Conservation (phyloP, 2,113 vertebrate genomes). For the Lasiurus borealis region DNA sequence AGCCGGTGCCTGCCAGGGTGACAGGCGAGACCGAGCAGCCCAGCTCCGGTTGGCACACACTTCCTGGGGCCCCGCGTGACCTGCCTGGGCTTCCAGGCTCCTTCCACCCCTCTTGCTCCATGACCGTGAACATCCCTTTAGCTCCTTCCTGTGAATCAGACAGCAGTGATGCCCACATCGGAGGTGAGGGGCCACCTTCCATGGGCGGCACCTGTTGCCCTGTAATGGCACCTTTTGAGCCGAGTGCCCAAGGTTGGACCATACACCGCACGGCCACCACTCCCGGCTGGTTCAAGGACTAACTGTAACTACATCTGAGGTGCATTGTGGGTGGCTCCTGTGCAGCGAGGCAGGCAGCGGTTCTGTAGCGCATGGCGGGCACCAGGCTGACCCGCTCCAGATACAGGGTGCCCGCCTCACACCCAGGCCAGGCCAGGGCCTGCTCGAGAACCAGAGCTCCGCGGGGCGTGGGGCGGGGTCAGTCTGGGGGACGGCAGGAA, state of each 20-base stretch:
- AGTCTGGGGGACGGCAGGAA: not conserved
- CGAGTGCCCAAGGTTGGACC: not conserved
- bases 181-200: not conserved
- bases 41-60: not conserved
- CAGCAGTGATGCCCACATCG: not conserved
- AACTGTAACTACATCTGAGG: not conserved
- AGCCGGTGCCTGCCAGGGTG: not conserved
- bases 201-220: accelerated
- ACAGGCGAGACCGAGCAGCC: not conserved
- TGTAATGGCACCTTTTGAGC: not conserved
- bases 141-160: not conserved
- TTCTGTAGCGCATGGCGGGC: no score
- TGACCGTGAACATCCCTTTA: not conserved
- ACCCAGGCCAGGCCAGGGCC: not conserved
- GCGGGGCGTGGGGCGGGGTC: not conserved
- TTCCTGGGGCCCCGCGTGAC: not conserved
- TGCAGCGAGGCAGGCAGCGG: no score
- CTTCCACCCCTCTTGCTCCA: not conserved
- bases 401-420: not conserved
- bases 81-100: not conserved
- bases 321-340: not conserved
- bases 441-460: not conserved
- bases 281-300: not conserved
- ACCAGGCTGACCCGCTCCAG: not conserved
- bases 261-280: not conserved